Evolutionary conservation across 2,113 vertebrate genomes (phyloP).

Genomic region (Petromus typicus): DNA sequence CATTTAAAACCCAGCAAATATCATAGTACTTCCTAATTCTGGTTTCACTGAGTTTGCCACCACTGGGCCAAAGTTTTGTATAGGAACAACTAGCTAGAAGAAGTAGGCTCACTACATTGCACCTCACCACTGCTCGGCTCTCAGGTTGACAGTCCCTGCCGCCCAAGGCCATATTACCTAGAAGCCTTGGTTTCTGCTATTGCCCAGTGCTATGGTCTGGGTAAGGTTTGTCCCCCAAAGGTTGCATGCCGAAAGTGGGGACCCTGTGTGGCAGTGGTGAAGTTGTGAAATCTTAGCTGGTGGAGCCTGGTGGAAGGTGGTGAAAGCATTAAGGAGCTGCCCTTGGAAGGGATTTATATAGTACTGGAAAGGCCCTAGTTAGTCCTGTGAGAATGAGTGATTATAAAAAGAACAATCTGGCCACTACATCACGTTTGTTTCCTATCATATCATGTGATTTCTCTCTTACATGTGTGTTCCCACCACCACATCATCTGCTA

Average conservation of each 20-base stretch:
- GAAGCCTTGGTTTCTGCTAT: background rate
- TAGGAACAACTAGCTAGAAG: background rate
- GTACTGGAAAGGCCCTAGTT: background rate
- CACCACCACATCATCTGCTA: background rate
- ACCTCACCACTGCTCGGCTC: background rate
- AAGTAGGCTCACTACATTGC: background rate
- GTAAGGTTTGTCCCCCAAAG: background rate
- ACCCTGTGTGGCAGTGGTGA: background rate
- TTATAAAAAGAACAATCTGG: background rate
- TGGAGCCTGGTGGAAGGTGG: background rate
- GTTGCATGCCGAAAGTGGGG: background rate
- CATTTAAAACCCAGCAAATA: slow-evolving; percentile 51
- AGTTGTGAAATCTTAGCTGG: background rate
- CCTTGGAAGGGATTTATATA: background rate
- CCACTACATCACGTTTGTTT: background rate
- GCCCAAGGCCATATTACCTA: background rate
- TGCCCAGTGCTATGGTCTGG: background rate
- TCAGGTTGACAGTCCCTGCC: background rate
- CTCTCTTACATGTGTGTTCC: background rate
- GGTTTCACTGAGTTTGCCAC: background rate
- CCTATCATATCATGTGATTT: background rate
- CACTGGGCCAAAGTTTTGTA: background rate
- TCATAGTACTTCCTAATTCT: slow-evolving; percentile 16
- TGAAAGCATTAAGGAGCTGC: background rate
- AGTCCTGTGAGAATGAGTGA: background rate